Evolutionary conservation across 2,797 vertebrate genomes (phyloP).

Genomic region (Cirrhinus mrigala): DNA sequence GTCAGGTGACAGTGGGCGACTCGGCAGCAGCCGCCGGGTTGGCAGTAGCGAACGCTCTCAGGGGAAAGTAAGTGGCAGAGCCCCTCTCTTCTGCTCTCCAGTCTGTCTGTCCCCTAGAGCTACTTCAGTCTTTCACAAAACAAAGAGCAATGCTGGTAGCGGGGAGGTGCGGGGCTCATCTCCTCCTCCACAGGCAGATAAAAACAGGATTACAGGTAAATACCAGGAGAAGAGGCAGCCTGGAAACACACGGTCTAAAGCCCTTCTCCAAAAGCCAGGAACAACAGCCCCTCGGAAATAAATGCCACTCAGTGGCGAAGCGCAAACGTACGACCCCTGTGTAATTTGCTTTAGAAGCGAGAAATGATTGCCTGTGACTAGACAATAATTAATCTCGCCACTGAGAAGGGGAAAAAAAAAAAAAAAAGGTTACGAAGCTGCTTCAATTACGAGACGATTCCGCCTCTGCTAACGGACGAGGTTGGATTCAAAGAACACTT

Average conservation of each 20-base stretch:
- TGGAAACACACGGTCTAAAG: conserved; percentile 41
- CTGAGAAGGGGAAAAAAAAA: conserved; percentile 19
- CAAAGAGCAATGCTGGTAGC: conserved; percentile 62
- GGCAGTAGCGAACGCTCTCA: conserved; percentile 42
- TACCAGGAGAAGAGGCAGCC: conserved; percentile 68
- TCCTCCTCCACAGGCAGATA: conserved; percentile 68
- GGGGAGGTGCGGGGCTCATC: conserved; percentile 55
- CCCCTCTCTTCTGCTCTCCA: conserved; percentile 67
- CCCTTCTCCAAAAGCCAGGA: conserved; percentile 37
- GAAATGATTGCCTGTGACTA: conserved; percentile 59
- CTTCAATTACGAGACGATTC: conserved; percentile 55
- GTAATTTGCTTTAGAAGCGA: conserved; percentile 61
- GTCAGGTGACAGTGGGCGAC: conserved; percentile 40
- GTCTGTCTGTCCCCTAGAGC: conserved; percentile 75
- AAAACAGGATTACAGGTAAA: conserved; percentile 76
- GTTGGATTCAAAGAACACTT: conserved; percentile 72
- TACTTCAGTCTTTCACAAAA: conserved; percentile 72
- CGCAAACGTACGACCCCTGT: conserved; percentile 8
- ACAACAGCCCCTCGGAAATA: conserved; percentile 37
- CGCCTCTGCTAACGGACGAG: conserved; percentile 53
- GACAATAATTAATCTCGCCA: conserved; percentile 64
- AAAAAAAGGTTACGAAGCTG: conserved; percentile 52
- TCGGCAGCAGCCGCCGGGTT: conserved; percentile 58
- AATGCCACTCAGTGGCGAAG: conserved; percentile 42
- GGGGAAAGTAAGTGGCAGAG: conserved; percentile 60